A percentile compares a stretch with the other conserved stretches of the same genome.
Evolutionary conservation across 1,140 invertebrate genomes (phyloP).

Genomic region (Rhopalosiphum padi): DNA sequence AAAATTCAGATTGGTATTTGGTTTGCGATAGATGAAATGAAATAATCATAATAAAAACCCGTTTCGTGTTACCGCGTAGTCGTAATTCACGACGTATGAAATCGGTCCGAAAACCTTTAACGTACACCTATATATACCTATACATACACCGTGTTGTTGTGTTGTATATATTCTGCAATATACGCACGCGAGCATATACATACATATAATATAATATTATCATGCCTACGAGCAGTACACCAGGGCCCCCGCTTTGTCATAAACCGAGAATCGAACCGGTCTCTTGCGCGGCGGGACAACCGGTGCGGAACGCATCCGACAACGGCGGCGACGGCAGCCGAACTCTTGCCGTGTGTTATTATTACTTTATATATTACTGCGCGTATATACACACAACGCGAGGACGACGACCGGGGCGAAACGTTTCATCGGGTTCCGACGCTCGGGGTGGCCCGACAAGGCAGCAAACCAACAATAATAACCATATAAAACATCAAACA

Average conservation of each 20-base stretch:
- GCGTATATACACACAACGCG: not conserved
- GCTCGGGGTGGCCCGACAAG: not conserved
- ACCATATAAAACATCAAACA: not conserved
- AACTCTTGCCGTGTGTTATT: not conserved
- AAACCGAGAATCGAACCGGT: conserved; percentile 29
- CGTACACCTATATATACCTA: not conserved
- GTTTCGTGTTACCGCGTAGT: not conserved
- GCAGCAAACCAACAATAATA: no score
- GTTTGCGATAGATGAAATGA: not conserved
- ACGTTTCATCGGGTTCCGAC: conserved; percentile 9
- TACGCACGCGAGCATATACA: not conserved
- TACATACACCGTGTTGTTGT: not conserved
- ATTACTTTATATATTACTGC: not conserved
- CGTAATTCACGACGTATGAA: not conserved
- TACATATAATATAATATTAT: not conserved
- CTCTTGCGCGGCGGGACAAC: not conserved
- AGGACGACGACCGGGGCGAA: conserved; percentile 44
- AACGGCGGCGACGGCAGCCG: not conserved
- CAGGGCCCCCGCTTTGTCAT: not conserved
- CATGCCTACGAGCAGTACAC: not conserved
- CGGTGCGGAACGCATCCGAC: conserved; percentile 32
- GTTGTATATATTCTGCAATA: not conserved
- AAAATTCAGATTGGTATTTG: not conserved
- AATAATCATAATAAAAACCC: not conserved
- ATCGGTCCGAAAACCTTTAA: not conserved